Evolutionary conservation across 2,888 invertebrate species (phyloP), one percentile per base, ranked within the genome.

Genomic region (Cantharis rustica): DNA sequence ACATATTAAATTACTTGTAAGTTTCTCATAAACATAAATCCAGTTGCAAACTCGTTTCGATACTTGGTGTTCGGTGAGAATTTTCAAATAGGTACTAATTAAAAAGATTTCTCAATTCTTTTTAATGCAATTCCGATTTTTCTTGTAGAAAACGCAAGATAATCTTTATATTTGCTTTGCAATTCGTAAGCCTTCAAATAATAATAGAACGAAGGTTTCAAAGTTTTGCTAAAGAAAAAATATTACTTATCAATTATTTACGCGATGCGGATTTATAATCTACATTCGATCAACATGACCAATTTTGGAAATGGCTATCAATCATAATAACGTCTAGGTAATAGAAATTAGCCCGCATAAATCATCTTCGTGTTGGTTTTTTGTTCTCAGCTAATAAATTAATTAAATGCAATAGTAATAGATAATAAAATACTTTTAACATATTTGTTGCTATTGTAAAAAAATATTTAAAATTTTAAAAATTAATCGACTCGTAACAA

Each of bases 301-400:
- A 69, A 72, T 75, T 75, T 75, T 61, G 70, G 71, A 71, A 75
- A 75, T 75, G 75, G 69, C 63, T 72, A 75, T 75, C 71, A 71
- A 75, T 75, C 75, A 72, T 75, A 75, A 75, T 75, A 75, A 71
- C 61, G 75, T 75, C 71, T 62, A 63, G 47, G 47, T 47, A 47
- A 75, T 75, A 69, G 75, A 75, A 75, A 75, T 75, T 75, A 71
- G 68, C 20, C 31, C 47, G 23, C 47, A 75, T 72, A 71, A 72
- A 71, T 75, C 75, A 75, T 75, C 27, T 15, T 31, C 17, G 63
- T 31, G 26, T 15, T 69, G 27, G 47, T 20, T 64, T 63, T 64
- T 64, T 64, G 20, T 64, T 16, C 13, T 64, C n/a, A 16, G 13
- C 66, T 20, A 47, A 47, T n/a, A 47, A 47, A 47, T n/a, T 47